A percentile compares a stretch with the other conserved stretches of the same genome.
These are phyloP conservation scores for Dysmachus trigonus DNA, from an alignment of 2,888 invertebrate genomes.

Conservation along the genomic window DNA sequence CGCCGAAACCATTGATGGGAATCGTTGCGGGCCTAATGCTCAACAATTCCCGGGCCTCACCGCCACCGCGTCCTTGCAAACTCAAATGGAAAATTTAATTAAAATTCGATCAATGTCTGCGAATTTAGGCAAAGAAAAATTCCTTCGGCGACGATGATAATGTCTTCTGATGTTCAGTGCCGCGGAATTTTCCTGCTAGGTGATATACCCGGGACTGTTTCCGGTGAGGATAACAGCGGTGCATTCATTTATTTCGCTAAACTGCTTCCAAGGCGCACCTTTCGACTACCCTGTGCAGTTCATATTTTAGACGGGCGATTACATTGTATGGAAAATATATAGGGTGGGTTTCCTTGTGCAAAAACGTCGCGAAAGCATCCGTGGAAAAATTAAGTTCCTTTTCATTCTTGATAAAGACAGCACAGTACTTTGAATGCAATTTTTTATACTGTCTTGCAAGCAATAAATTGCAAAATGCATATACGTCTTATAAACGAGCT, in stretches of 20 bases:
- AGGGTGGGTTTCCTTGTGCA: neutral
- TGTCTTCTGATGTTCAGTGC: neutral
- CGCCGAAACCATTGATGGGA: slow-evolving; percentile 15
- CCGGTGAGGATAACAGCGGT: slow-evolving; percentile 24
- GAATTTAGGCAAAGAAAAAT: slow-evolving; percentile 10
- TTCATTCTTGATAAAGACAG: neutral
- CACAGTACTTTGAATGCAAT: neutral
- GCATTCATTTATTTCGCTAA: slow-evolving; percentile 32
- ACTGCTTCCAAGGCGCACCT: neutral
- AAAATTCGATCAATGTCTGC: slow-evolving; percentile 40
- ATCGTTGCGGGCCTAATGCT: slow-evolving; percentile 7
- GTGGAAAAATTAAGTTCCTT: neutral
- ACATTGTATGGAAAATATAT: slow-evolving; percentile 20
- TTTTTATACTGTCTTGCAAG: neutral
- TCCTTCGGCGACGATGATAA: slow-evolving; percentile 35
- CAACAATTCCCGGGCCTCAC: neutral
- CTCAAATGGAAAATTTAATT: slow-evolving; percentile 44
- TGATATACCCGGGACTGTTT: neutral
- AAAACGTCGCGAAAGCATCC: neutral
- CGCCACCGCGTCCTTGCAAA: neutral
- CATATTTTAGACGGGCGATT: slow-evolving; percentile 5
- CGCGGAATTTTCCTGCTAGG: slow-evolving; percentile 7
- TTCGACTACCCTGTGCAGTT: neutral
- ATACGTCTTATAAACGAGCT: neutral
- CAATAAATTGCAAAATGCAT: neutral